These are phyloP conservation scores for Trachymyrmex cornetzi DNA, from an alignment of 1,140 invertebrate species.

Conservation along the genomic window DNA sequence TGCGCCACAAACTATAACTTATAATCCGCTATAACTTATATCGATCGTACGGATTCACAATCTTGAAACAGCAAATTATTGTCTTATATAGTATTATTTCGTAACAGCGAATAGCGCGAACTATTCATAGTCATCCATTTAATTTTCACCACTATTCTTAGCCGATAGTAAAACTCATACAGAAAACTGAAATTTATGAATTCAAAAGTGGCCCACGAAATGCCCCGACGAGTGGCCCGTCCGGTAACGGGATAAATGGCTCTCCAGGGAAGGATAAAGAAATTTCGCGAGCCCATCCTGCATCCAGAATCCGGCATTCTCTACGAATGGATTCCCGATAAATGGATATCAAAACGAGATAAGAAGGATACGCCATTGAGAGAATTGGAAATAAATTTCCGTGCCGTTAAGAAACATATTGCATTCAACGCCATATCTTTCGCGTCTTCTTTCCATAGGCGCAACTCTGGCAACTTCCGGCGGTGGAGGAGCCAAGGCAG, in stretches of 20 bases:
- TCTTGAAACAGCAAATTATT: slow-evolving; percentile 20
- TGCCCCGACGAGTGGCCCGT: slow-evolving; percentile 58
- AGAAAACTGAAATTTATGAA: slow-evolving; percentile 54
- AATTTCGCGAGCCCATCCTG: slow-evolving; percentile 66
- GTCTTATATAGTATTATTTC: neutral
- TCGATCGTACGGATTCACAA: slow-evolving; percentile 14
- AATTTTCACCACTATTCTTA: slow-evolving; percentile 55
- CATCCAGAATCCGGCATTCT: slow-evolving; percentile 52
- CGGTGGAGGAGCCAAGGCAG: no score
- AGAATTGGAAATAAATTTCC: slow-evolving; percentile 73
- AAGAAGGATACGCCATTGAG: slow-evolving; percentile 68
- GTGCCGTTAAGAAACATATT: slow-evolving; percentile 32
- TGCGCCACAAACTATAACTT: neutral
- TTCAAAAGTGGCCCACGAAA: slow-evolving; percentile 54
- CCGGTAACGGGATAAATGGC: slow-evolving; percentile 57
- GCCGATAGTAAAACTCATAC: slow-evolving; percentile 31
- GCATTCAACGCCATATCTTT: slow-evolving; percentile 20
- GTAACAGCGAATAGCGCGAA: neutral
- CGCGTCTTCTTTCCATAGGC: slow-evolving; percentile 18
- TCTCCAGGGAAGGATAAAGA: slow-evolving; percentile 69
- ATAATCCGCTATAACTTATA: neutral
- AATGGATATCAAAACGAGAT: slow-evolving; percentile 68
- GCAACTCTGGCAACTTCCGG: slow-evolving; percentile 39
- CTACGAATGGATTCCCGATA: slow-evolving; percentile 67
- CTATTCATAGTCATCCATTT: slow-evolving; percentile 39